These are phyloP conservation scores for Latrodectus geometricus DNA, from an alignment of 1,140 invertebrate species.

Conservation along the genomic window DNA sequence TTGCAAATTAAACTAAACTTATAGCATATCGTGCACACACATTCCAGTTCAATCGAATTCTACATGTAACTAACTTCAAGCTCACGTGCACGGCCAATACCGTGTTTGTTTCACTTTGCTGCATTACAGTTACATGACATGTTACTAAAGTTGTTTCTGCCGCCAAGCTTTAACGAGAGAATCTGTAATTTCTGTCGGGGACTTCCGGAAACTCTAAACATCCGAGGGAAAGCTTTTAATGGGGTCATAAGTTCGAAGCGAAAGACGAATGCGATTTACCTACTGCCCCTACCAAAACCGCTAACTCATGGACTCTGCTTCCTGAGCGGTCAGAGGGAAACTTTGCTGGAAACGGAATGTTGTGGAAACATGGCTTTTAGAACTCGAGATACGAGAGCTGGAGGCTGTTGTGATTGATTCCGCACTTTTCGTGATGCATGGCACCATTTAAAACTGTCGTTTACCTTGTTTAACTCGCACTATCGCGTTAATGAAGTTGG, in stretches of 20 bases:
- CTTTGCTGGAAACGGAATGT: background rate
- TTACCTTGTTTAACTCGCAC: slow-evolving; percentile 25
- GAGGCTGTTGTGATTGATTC: slow-evolving; percentile 30
- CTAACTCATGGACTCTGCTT: slow-evolving; percentile 4
- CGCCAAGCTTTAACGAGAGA: too few species aligned
- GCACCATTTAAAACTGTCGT: slow-evolving; percentile 30
- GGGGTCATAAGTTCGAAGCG: slow-evolving; percentile 23
- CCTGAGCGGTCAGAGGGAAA: background rate
- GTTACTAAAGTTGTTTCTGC: too few species aligned
- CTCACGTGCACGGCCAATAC: too few species aligned
- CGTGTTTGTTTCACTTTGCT: too few species aligned
- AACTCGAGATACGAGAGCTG: background rate
- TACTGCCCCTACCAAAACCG: background rate
- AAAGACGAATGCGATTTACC: slow-evolving; percentile 37
- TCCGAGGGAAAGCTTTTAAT: slow-evolving; percentile 17
- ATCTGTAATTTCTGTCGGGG: background rate
- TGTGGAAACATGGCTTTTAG: background rate
- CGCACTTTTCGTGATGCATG: slow-evolving; percentile 24
- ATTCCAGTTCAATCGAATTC: too few species aligned
- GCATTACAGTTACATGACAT: too few species aligned
- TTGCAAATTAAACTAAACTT: too few species aligned
- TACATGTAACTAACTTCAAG: too few species aligned
- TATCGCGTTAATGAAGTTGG: slow-evolving; percentile 37
- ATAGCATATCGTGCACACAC: too few species aligned
- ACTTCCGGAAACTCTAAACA: background rate